Conservation (phyloP, 2,888 invertebrate genomes). For the Pyrocoelia pectoralis region DNA sequence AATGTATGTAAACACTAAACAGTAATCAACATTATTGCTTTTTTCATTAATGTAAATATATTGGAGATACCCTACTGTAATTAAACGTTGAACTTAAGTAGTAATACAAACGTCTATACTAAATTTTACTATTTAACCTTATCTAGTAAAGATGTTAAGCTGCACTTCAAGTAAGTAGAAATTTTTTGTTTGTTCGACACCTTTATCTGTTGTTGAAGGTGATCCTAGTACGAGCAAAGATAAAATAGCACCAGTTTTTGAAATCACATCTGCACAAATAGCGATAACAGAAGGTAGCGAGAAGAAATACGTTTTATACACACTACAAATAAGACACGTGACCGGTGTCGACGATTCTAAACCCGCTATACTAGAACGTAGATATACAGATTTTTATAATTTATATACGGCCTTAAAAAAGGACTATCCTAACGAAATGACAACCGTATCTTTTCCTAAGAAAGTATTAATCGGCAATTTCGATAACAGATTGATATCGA, state of each 20-base stretch:
- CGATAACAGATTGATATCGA: constrained; percentile 70
- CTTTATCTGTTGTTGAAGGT: neutral
- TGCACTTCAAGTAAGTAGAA: neutral
- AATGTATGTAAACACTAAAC: too few relatives aligned
- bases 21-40: too few relatives aligned
- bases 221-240: constrained; percentile 20
- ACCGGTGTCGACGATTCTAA: constrained; percentile 66
- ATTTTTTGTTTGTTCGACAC: neutral
- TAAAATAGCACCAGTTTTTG: constrained; percentile 59
- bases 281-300: constrained; percentile 67
- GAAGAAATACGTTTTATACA: constrained; percentile 76
- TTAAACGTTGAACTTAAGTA: too few relatives aligned
- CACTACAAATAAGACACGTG: constrained; percentile 70
- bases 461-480: constrained; percentile 77
- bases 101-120: too few relatives aligned
- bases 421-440: constrained; percentile 65
- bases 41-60: too few relatives aligned
- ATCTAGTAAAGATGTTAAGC: neutral
- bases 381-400: constrained; percentile 76
- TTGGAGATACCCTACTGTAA: too few relatives aligned
- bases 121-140: too few relatives aligned
- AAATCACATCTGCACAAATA: constrained; percentile 73
- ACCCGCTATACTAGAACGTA: constrained; percentile 71
- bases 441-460: constrained; percentile 69
- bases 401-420: constrained; percentile 70